Conservation (phyloP, 92 coral and sea anemone genomes). For the Chrysogorgia sp. region DNA sequence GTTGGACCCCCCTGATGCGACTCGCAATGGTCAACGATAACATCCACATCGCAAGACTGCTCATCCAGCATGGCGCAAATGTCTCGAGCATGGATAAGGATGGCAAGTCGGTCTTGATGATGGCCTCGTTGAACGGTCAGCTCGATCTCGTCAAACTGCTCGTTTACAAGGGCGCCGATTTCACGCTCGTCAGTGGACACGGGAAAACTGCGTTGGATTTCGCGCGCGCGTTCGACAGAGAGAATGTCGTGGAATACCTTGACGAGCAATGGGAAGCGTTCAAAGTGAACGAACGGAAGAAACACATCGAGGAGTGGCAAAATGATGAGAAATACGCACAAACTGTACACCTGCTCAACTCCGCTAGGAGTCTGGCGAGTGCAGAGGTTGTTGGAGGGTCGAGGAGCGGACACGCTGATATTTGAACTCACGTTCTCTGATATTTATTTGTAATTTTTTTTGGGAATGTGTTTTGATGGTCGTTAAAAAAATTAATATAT, state of each 20-base stretch:
- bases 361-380: conserved; percentile 25
- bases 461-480: too few relatives aligned
- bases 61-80: conserved; percentile 93
- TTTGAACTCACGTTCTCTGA: too few relatives aligned
- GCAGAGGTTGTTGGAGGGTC: conserved; percentile 1
- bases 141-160: conserved; percentile 85
- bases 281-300: conserved; percentile 69
- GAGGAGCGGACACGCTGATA: too few relatives aligned
- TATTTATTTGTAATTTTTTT: too few relatives aligned
- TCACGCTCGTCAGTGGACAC: conserved; percentile 69
- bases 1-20: conserved; percentile 96
- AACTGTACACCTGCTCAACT: conserved; percentile 19
- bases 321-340: conserved; percentile 37
- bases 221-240: conserved; percentile 89
- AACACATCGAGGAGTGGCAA: conserved; percentile 22
- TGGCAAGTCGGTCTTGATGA: conserved; percentile 87
- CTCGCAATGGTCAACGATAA: conserved; percentile 82
- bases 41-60: conserved; percentile 79
- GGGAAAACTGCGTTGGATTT: conserved; percentile 96
- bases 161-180: conserved; percentile 81
- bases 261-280: conserved; percentile 74
- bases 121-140: conserved; percentile 89
- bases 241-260: conserved; percentile 72
- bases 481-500: too few relatives aligned
- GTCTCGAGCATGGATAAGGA: conserved; percentile 87